Evolutionary conservation across 2,888 invertebrate species (phyloP).

Genomic region (Orthosia incerta): DNA sequence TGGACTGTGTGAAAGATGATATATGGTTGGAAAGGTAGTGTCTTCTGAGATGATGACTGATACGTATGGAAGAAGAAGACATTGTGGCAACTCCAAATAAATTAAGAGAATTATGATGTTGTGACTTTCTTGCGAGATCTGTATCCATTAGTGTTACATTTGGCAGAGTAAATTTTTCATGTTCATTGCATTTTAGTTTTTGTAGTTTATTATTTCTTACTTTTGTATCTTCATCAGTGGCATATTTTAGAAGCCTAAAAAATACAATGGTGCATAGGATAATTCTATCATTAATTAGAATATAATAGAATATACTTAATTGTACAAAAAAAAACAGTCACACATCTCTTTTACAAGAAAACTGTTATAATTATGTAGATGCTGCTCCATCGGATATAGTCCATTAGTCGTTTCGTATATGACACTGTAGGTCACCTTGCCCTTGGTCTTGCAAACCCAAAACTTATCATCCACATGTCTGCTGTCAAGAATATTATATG

Average conservation of each 20-base stretch:
- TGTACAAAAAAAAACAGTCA: no score
- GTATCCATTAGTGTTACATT: not conserved
- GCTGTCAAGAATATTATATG: conserved; percentile 15
- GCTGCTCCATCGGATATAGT: not conserved
- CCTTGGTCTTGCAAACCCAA: conserved; percentile 21
- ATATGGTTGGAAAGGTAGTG: no score
- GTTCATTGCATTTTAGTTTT: not conserved
- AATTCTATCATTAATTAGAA: not conserved
- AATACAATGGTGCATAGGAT: accelerated
- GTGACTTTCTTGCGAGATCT: not conserved
- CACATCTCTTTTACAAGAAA: no score
- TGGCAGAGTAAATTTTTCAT: not conserved
- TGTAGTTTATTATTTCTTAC: not conserved
- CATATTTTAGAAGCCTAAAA: no score
- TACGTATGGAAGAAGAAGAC: no score
- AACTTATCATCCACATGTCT: conserved; percentile 21
- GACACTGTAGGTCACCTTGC: conserved; percentile 19
- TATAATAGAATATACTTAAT: not conserved
- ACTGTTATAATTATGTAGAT: not conserved
- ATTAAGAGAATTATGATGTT: no score
- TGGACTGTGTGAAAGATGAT: no score
- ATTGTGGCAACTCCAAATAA: no score
- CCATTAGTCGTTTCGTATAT: not conserved
- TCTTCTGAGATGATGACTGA: no score
- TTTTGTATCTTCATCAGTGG: not conserved